Evolutionary conservation across 1,140 invertebrate species (phyloP).

Genomic region (Heliothis subflexa): DNA sequence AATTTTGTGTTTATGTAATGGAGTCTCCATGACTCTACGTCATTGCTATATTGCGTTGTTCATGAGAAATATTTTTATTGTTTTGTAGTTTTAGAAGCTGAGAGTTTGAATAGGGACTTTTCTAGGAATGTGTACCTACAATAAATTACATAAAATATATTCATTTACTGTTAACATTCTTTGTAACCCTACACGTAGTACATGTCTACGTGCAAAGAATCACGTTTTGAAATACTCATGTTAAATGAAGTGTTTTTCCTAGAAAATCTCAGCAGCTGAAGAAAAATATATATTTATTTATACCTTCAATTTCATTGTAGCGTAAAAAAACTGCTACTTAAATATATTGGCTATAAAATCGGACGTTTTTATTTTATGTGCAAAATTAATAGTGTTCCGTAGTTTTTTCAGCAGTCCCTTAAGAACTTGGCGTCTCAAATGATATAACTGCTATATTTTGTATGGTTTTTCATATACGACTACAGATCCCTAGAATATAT

Average conservation of each 20-base stretch:
- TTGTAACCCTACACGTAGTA: neutral
- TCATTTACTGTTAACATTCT: neutral
- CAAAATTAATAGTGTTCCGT: neutral
- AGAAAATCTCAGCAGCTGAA: neutral
- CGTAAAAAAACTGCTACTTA: neutral
- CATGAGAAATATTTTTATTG: neutral
- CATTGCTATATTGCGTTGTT: neutral
- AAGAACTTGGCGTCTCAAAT: neutral
- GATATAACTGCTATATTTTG: too few relatives aligned
- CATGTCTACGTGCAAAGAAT: neutral
- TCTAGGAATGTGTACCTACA: neutral
- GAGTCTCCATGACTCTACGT: neutral
- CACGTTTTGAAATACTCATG: neutral
- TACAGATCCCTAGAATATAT: too few relatives aligned
- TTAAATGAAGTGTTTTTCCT: slow-evolving; percentile 2
- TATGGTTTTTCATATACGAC: too few relatives aligned
- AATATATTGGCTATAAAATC: slow-evolving; percentile 1
- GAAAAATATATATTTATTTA: neutral
- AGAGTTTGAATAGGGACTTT: neutral
- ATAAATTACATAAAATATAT: neutral
- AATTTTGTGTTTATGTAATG: neutral
- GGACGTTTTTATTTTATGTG: slow-evolving; percentile 6
- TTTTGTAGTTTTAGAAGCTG: neutral
- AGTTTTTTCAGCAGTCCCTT: neutral
- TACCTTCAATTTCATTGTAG: neutral